Evolutionary conservation across 92 coral and sea anemone genomes (phyloP), one percentile per base, ranked within the genome.

Genomic region (Montipora capitata): DNA sequence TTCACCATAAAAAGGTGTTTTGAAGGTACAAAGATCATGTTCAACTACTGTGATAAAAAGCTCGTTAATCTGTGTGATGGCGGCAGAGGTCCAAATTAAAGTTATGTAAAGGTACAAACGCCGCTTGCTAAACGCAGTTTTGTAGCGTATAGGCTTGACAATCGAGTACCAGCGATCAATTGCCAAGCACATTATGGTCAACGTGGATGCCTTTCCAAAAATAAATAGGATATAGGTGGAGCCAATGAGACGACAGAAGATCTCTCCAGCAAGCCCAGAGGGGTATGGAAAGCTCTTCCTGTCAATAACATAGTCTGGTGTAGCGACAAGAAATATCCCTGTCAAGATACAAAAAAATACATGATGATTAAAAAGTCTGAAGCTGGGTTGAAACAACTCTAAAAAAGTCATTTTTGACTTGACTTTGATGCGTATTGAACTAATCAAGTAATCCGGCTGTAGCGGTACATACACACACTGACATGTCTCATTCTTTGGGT

Each of bases 121-220:
- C 0, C 79, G 84, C 71, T 82, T 85, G 44, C 95, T 89, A 74
- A 94, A 89, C 5, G 91, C 85, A 7, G 91, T 92, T 63, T 90
- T 94, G 88, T 94, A 94, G 68, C 78, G 84, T 57, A 94, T 92
- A 0, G 97, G 97, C 43, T 92, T 85, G 4, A 85, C 87, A 70
- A 94, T 93, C 2, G 97, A 92, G 77, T 85, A 89, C 97, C 97
- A 92, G 7, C 97, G 91, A 73, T 94, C 97, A 10, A 92, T 86
- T 45, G 97, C 93, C 38, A 94, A 72, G 65, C 87, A 94, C 97
- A 94, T 90, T 81, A 94, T 93, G n/a, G 97, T 92, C n/a, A 90
- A 85, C 0, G 93, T 93, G 6, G 97, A 94, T 4, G 95, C 97
- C 42, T 92, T 90, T 66, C 97, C 92, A 84, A 94, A 94, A 16